Conservation (phyloP, 2,113 vertebrate species). For the Electrona antarctica region DNA sequence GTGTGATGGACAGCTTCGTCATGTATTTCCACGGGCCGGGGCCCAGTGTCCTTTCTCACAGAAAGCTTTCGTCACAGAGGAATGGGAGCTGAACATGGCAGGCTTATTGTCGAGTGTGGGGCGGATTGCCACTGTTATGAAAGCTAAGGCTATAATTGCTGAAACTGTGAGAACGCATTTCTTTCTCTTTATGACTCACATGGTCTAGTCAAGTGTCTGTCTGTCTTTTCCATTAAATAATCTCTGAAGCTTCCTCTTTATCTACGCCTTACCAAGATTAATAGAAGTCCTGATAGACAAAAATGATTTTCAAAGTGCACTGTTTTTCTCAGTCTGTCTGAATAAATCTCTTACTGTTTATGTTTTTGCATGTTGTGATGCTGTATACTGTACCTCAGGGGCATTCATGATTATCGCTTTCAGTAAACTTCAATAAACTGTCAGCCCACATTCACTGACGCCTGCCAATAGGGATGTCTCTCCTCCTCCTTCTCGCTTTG, state of each 20-base stretch:
- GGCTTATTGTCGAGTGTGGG: slow-evolving; percentile 14
- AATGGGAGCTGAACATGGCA: slow-evolving; percentile 25
- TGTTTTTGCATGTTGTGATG: slow-evolving; percentile 2
- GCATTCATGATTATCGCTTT: neutral
- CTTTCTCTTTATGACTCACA: slow-evolving; percentile 49
- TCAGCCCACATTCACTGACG: neutral
- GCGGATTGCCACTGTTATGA: slow-evolving; percentile 54
- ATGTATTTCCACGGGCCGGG: slow-evolving; percentile 13
- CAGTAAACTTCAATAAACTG: neutral
- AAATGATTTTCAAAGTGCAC: no score
- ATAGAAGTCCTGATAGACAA: slow-evolving; percentile 15
- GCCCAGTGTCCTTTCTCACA: slow-evolving; percentile 4
- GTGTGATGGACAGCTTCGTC: slow-evolving; percentile 30
- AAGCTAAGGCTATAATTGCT: slow-evolving; percentile 53
- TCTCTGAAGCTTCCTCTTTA: slow-evolving; percentile 27
- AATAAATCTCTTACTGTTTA: neutral
- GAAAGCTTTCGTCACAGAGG: slow-evolving; percentile 16
- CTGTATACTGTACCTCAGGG: neutral
- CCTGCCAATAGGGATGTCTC: neutral
- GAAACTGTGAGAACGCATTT: slow-evolving; percentile 11
- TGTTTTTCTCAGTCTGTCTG: no score
- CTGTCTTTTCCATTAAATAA: slow-evolving; percentile 46
- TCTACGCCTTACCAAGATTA: slow-evolving; percentile 46
- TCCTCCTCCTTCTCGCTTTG: slow-evolving; percentile 8
- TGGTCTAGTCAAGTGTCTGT: slow-evolving; percentile 42